phyloP scores from a whole-genome alignment of 2,888 invertebrate genomes.

The Tipula lateralis region DNA sequence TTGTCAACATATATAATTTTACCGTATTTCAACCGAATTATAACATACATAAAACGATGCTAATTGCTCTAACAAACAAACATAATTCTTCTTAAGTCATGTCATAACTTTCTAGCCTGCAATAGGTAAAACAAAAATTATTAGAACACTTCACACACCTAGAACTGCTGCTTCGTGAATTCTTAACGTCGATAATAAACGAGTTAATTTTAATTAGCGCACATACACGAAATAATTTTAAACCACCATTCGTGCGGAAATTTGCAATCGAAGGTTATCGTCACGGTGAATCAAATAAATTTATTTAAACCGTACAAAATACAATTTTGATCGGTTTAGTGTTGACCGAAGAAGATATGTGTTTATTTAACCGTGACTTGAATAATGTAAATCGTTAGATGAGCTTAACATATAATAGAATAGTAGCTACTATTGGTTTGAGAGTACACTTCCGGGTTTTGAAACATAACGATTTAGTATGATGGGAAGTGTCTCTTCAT shows the following conservation, averaged over 20 bases:
- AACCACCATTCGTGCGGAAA: not conserved
- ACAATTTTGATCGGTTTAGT: not conserved
- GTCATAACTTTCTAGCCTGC: not conserved
- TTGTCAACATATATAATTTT: not conserved
- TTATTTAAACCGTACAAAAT: not conserved
- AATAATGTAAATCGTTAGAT: not conserved
- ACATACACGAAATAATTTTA: not conserved
- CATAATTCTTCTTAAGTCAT: not conserved
- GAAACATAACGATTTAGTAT: no score
- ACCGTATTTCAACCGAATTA: not conserved
- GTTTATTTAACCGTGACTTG: conserved; percentile 11
- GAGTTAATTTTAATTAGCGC: not conserved
- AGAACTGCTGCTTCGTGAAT: not conserved
- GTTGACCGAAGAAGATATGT: not conserved
- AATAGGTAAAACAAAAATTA: not conserved
- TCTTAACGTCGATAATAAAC: not conserved
- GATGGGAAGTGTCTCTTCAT: no score
- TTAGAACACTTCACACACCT: not conserved
- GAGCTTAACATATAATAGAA: no score
- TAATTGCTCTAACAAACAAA: not conserved
- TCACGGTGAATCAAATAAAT: not conserved
- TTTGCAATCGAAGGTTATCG: not conserved
- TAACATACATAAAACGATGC: not conserved
- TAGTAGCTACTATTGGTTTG: no score
- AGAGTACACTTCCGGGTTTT: no score